Base-by-base conservation (phyloP, 2,888 invertebrate species). In the Caenorhabditis panamensis region DNA sequence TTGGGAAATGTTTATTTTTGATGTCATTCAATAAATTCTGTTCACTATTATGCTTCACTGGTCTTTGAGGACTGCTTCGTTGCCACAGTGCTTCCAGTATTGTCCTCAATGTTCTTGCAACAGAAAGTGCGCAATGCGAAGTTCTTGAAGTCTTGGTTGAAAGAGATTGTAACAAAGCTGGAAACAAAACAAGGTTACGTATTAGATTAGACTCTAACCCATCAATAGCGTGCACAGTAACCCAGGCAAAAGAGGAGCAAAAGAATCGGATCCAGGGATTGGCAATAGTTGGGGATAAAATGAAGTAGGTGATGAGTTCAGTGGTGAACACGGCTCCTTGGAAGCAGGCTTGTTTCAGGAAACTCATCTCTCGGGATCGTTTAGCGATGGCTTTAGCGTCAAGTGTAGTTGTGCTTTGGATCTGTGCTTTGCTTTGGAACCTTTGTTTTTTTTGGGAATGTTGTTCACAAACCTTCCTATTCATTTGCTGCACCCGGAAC, bases 251-350 rank as follows among this genome's bases (percentile, higher is more conserved):
- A 0, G 83, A 77, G 0, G 83, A 76, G n/a, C 77, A 63, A 3
- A 67, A 44, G 58, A 79, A 83, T 2, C 68, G 63, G n/a, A 66
- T 28, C 76, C 79, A 83, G 2, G 2, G 18, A 36, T 71, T n/a
- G 5, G 31, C 37, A 18, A 71, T 62, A 9, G 6, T 18, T 16
- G 61, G 66, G 28, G 75, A 61, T 5, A 80, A 54, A 11, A 78
- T 59, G 62, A 82, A 84, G 49, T 84, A 82, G 18, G 82, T 80
- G 11, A 82, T 62, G 44, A 84, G 80, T 51, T 84, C 84, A 22
- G 64, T 44, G 18, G 80, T 76, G 62, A 84, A 84, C 6, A 84
- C 62, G 2, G 61, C 67, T 37, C 82, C 84, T 72, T 84, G 84
- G 9, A 80, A 11, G 11, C 63, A 54, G 8, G 41, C 53, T 36